Base-by-base conservation (phyloP, 2,888 invertebrate species). In the Sesia apiformis region DNA sequence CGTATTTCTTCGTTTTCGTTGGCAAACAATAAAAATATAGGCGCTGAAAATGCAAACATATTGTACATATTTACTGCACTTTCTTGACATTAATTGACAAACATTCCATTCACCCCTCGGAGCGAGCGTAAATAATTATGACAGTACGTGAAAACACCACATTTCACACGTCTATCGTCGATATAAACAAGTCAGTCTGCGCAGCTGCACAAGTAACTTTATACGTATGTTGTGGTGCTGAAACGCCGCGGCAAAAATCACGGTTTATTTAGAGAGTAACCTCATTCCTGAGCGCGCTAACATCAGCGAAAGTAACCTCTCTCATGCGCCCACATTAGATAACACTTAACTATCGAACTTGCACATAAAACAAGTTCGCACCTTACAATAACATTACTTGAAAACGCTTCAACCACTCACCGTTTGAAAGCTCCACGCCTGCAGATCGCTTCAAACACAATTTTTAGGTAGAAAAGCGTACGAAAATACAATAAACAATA, bases 231-330 rank as follows among this genome's bases (percentile, higher is more conserved):
- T 58, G 55, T 57, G 61, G 61, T 59, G 65, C 69, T 69, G 68
- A 74, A 72, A 70, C 69, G 58, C 58, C 60, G 67, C 73, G 68
- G 66, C 74, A 78, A 82, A 83, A 81, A 81, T 70, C 70, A 58
- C 63, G 46, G 46, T 46, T 80, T 83, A 81, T 82, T 80, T 82
- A 77, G 76, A 82, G 75, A 78, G 66, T 71, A 74, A 73, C 82
- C 85, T 76, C 84, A 82, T 85, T 85, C 72, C 69, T 70, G 66
- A 68, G 70, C 68, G 71, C 68, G 65, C 63, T 63, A 57, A 67
- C 51, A 51, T 65, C 67, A 77, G 81, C 70, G 81, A 84, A 84
- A 83, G 82, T 83, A 76, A 72, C 72, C 63, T 67, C 67, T 70
- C 63, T 59, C 59, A 56, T 62, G 63, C 74, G 70, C 69, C 69